Evolutionary conservation across 2,888 invertebrate species (phyloP).

Genomic region (Subacronicta megacephala): DNA sequence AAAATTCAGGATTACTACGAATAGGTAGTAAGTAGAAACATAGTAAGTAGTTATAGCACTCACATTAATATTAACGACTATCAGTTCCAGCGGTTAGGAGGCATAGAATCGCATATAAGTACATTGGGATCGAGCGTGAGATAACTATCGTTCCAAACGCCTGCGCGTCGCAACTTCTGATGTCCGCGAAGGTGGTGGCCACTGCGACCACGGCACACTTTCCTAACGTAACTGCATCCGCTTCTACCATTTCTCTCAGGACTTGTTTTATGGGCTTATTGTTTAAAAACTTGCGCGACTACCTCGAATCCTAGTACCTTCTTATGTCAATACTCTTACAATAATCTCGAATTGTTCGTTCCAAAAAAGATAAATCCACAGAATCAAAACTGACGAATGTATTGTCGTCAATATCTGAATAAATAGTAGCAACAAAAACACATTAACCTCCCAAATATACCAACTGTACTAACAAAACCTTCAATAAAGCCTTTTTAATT

Average conservation of each 20-base stretch:
- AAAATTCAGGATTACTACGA: constrained; percentile 39
- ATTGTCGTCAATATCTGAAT: constrained; percentile 23
- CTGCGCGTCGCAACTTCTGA: constrained; percentile 65
- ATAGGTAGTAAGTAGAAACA: constrained; percentile 24
- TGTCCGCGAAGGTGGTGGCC: constrained; percentile 66
- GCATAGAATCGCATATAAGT: constrained; percentile 62
- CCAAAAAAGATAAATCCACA: constrained; percentile 4
- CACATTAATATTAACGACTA: constrained; percentile 62
- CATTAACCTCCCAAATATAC: constrained; percentile 5
- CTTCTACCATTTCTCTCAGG: constrained; percentile 71
- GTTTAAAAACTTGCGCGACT: constrained; percentile 55
- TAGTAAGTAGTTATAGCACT: constrained; percentile 17
- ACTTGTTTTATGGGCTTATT: constrained; percentile 71
- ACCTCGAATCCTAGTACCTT: constrained; percentile 26
- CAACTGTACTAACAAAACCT: constrained; percentile 55
- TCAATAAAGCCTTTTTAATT: constrained; percentile 57
- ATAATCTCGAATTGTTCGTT: constrained; percentile 5
- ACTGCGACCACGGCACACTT: constrained; percentile 79
- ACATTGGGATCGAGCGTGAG: constrained; percentile 69
- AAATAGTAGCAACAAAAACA: constrained; percentile 8
- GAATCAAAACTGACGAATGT: constrained; percentile 2
- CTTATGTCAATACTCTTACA: constrained; percentile 15
- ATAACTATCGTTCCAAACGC: constrained; percentile 68
- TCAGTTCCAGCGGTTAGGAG: constrained; percentile 50
- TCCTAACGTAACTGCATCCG: constrained; percentile 81